Base-by-base conservation (phyloP, 2,797 vertebrate genomes). In the Poecilia gillii region DNA sequence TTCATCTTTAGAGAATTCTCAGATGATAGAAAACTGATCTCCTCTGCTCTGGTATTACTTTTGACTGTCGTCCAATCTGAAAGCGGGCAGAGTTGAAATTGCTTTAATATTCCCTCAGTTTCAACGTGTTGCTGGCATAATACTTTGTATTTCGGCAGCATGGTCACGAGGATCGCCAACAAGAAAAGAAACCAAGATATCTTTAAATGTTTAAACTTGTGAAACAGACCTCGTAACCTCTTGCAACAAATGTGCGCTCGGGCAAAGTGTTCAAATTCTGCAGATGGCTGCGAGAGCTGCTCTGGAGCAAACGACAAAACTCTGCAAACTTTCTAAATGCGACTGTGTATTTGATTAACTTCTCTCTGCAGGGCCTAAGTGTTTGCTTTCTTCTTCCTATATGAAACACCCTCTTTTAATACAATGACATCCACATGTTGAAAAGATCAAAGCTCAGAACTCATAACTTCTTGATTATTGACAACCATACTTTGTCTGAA, bases 1-100 rank as follows among this genome's bases (percentile, higher is more conserved):
- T 93, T 93, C 91, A 93, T 93, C 93, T 94, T 85, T 86, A 85
- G 87, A 89, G 86, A 92, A 88, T 90, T 92, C 85, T 90, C 84
- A 91, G 89, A 92, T 92, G 92, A 94, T 93, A 90, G 91, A 91
- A 94, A 94, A 93, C 92, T 93, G 91, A 94, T 94, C 92, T 94
- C 88, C 93, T 92, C 89, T 93, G 91, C 92, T 88, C 86, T 84
- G 81, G 90, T 90, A 94, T 94, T 93, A 94, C 89, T 92, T 93
- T 92, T 89, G 86, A 93, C 91, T 89, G 81, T 87, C 89, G 90
- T 80, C 89, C 89, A 90, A 93, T 93, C 90, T 93, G 83, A 55
- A 81, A 89, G 90, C 81, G 53, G 83, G 82, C 86, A 88, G 77
- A 87, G 79, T 87, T 90, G 89, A 89, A 92, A 94, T 94, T 92